phyloP scores from a whole-genome alignment of 2,113 vertebrate genomes.

The Macrotis lagotis region DNA sequence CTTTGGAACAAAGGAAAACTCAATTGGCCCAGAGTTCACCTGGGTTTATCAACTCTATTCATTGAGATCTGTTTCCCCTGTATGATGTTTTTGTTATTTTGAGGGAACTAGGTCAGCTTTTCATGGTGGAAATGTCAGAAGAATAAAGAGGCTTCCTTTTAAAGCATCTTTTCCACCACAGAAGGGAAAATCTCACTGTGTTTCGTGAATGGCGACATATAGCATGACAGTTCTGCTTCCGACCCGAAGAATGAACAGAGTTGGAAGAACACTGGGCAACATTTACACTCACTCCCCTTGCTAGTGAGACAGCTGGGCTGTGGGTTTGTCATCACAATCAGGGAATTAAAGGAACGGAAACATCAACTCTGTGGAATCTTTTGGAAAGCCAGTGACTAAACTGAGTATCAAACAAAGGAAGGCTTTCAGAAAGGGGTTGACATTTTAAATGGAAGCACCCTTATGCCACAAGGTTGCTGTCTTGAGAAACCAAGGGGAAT shows the following conservation, averaged over 20 bases:
- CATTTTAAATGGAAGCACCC: conserved; percentile 62
- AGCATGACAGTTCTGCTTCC: conserved; percentile 72
- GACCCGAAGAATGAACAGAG: conserved; percentile 80
- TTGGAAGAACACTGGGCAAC: conserved; percentile 82
- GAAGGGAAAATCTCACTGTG: conserved; percentile 82
- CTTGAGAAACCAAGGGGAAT: conserved; percentile 74
- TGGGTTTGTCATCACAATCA: conserved; percentile 81
- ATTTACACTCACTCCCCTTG: conserved; percentile 78
- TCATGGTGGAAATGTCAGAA: conserved; percentile 82
- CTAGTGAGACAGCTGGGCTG: conserved; percentile 85
- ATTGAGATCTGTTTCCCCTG: conserved; percentile 77
- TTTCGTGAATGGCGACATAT: conserved; percentile 76
- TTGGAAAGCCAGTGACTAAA: conserved; percentile 83
- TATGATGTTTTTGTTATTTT: conserved; percentile 81
- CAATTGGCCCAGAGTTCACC: conserved; percentile 80
- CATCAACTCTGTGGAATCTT: conserved; percentile 85
- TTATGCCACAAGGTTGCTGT: conserved; percentile 75
- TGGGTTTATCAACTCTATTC: conserved; percentile 82
- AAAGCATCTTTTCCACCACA: conserved; percentile 79
- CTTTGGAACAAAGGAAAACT: conserved; percentile 71
- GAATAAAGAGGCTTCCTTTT: conserved; percentile 73
- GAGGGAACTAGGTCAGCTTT: conserved; percentile 86
- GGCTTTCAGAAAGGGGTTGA: conserved; percentile 81
- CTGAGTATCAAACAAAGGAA: conserved; percentile 79
- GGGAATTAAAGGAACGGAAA: conserved; percentile 85